phyloP scores from a whole-genome alignment of 2,888 invertebrate species.

The Xylophagus ater region DNA sequence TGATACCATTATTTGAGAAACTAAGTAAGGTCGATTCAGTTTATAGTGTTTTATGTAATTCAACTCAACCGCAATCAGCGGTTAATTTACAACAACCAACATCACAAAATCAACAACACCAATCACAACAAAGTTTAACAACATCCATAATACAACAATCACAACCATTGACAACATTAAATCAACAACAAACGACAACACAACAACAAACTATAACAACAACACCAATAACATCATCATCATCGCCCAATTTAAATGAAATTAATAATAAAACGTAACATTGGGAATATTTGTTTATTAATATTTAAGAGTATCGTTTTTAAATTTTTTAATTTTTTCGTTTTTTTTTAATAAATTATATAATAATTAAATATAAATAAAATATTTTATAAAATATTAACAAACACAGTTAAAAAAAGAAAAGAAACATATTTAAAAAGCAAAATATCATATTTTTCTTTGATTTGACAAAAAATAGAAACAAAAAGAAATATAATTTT shows the following conservation, averaged over 20 bases:
- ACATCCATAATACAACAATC: conserved; percentile 31
- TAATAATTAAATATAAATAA: no score
- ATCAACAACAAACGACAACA: conserved; percentile 23
- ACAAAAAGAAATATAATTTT: no score
- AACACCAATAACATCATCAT: conserved; percentile 21
- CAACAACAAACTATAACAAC: conserved; percentile 21
- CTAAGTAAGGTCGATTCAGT: conserved; percentile 95
- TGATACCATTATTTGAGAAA: conserved; percentile 96
- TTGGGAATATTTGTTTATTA: conserved; percentile 41
- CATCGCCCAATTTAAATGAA: conserved; percentile 39
- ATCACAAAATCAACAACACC: conserved; percentile 21
- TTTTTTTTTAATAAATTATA: no score
- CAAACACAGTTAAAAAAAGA: no score
- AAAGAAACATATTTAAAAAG: no score
- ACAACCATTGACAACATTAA: conserved; percentile 31
- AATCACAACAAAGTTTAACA: conserved; percentile 23
- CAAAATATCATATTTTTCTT: no score
- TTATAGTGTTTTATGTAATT: conserved; percentile 87
- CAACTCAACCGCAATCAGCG: conserved; percentile 45
- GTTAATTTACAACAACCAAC: conserved; percentile 27
- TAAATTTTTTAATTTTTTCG: no score
- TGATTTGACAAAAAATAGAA: no score
- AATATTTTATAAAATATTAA: no score
- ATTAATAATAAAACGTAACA: conserved; percentile 40
- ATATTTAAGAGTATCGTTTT: conserved; percentile 30